These are phyloP conservation scores for Amblyjoppa fuscipennis DNA, from an alignment of 2,888 invertebrate species.

Conservation along the genomic window DNA sequence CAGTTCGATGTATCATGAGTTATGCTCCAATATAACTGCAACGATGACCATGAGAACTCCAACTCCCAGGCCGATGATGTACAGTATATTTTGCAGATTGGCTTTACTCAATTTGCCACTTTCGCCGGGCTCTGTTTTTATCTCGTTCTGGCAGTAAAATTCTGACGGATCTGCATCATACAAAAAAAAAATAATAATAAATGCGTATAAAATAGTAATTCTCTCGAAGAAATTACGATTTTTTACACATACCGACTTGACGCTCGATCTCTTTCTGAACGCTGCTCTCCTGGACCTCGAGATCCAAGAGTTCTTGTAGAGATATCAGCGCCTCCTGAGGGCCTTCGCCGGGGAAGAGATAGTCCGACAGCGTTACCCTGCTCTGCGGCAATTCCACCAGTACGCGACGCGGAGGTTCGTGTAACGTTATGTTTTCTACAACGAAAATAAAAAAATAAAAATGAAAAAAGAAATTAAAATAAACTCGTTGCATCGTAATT, in stretches of 20 bases:
- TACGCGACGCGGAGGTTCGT: constrained; percentile 95
- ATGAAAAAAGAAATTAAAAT: background rate
- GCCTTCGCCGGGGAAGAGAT: constrained; percentile 96
- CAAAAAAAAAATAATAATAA: background rate
- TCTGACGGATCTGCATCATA: constrained; percentile 82
- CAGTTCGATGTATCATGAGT: constrained; percentile 58
- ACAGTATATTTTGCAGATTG: constrained; percentile 87
- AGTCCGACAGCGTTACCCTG: constrained; percentile 93
- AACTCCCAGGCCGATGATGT: constrained; percentile 88
- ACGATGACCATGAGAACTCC: constrained; percentile 88
- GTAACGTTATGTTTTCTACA: constrained; percentile 91
- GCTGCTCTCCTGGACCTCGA: constrained; percentile 90
- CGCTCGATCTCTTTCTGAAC: constrained; percentile 92
- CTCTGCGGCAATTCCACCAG: constrained; percentile 90
- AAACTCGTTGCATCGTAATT: background rate
- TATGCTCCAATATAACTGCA: constrained; percentile 88
- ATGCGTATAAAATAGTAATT: background rate
- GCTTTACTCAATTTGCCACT: constrained; percentile 86
- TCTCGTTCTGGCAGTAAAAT: constrained; percentile 83
- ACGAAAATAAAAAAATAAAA: background rate
- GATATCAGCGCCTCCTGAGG: constrained; percentile 93
- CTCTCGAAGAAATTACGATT: background rate
- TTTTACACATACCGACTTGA: constrained; percentile 89
- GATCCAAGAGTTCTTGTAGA: constrained; percentile 92
- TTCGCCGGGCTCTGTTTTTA: constrained; percentile 86